Evolutionary conservation across 2,888 invertebrate genomes (phyloP).

Genomic region (Ptychoptera contaminata): DNA sequence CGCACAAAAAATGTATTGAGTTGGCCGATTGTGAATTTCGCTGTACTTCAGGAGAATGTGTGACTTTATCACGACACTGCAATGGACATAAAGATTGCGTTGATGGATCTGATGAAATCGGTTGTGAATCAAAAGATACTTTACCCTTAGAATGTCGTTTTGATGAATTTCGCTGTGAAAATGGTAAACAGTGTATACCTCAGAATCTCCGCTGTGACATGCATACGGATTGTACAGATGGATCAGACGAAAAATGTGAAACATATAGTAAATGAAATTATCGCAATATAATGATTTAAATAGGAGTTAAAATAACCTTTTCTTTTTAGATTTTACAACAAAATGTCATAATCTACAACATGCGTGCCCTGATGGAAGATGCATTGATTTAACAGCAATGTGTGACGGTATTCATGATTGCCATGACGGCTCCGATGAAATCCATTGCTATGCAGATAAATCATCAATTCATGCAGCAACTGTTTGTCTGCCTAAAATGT

Average conservation of each 20-base stretch:
- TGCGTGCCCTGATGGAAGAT: conserved; percentile 34
- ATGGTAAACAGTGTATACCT: conserved; percentile 34
- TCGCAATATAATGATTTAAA: too few species aligned
- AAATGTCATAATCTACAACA: conserved; percentile 33
- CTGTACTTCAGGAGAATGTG: conserved; percentile 38
- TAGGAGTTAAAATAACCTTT: not conserved
- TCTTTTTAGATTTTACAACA: conserved; percentile 13
- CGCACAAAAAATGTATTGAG: conserved; percentile 39
- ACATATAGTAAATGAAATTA: conserved; percentile 21
- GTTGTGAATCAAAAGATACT: conserved; percentile 30
- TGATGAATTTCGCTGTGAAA: conserved; percentile 36
- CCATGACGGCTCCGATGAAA: conserved; percentile 41
- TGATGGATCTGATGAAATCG: conserved; percentile 37
- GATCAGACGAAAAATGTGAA: conserved; percentile 41
- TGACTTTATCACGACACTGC: conserved; percentile 37
- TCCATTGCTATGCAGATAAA: conserved; percentile 22
- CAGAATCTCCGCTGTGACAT: conserved; percentile 34
- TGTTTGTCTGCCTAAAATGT: conserved; percentile 34
- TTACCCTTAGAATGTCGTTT: conserved; percentile 24
- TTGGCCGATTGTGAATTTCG: conserved; percentile 34
- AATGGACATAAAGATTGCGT: conserved; percentile 40
- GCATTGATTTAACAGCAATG: conserved; percentile 31
- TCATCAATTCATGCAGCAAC: conserved; percentile 10
- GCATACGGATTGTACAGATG: conserved; percentile 37
- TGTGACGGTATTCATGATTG: conserved; percentile 41